These are phyloP conservation scores for Pipa parva DNA, from an alignment of 2,113 vertebrate genomes.

Conservation along the genomic window DNA sequence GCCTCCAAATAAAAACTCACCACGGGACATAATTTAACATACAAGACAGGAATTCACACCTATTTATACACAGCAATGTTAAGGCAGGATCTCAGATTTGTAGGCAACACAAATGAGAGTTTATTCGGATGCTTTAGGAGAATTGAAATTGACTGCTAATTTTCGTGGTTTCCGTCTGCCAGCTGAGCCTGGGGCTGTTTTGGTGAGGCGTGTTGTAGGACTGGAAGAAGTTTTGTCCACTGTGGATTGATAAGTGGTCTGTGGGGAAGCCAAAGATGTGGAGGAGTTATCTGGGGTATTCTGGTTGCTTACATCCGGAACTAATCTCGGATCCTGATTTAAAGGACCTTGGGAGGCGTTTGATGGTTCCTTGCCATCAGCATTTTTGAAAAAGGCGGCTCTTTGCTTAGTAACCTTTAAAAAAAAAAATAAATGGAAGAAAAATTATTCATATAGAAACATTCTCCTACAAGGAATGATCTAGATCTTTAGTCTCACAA, in stretches of 20 bases:
- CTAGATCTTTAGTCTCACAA: too few species aligned
- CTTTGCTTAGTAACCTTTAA: constrained; percentile 94
- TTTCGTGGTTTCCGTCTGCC: constrained; percentile 87
- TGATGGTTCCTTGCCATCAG: constrained; percentile 73
- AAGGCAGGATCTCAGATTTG: constrained; percentile 46
- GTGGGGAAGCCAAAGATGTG: constrained; percentile 49
- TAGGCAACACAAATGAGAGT: constrained; percentile 15
- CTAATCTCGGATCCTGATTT: constrained; percentile 57
- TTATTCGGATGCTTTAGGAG: constrained; percentile 84
- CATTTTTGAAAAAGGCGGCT: constrained; percentile 78
- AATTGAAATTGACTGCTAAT: constrained; percentile 90
- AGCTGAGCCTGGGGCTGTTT: constrained; percentile 70
- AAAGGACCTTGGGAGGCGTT: constrained; percentile 60
- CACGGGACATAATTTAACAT: constrained; percentile 39
- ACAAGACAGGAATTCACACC: constrained; percentile 12
- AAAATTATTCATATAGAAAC: background rate
- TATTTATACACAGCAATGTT: constrained; percentile 34
- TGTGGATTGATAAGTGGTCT: constrained; percentile 47
- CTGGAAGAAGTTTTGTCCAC: constrained; percentile 58
- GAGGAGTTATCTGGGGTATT: constrained; percentile 53
- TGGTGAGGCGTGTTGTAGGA: constrained; percentile 49
- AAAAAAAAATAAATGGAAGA: background rate
- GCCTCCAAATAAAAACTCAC: constrained; percentile 32
- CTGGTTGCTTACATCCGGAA: constrained; percentile 48
- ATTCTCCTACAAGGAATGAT: too few species aligned